Conservation (phyloP, 2,113 vertebrate species). For the Rhinichthys klamathensis region DNA sequence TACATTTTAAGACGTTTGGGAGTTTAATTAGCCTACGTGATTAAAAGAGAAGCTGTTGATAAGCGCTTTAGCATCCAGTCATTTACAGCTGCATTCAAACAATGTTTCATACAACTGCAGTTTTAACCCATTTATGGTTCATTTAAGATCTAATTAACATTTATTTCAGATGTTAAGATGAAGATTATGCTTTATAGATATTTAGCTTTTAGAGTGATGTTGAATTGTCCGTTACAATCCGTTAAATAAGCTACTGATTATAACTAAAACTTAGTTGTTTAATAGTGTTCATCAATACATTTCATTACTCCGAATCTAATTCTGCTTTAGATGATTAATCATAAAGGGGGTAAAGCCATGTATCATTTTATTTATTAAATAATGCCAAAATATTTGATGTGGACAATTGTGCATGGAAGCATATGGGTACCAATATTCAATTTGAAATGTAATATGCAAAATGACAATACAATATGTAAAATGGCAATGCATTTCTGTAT, state of each 20-base stretch:
- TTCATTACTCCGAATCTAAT: background rate
- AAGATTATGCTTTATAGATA: background rate
- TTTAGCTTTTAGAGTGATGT: background rate
- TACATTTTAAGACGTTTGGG: background rate
- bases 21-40: background rate
- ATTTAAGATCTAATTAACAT: background rate
- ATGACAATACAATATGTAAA: too few relatives aligned
- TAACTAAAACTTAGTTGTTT: too few relatives aligned
- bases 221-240: background rate
- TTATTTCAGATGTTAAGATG: background rate
- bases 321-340: background rate
- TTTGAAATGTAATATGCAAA: too few relatives aligned
- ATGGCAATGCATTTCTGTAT: too few relatives aligned
- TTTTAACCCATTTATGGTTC: background rate
- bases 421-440: too few relatives aligned
- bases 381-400: background rate
- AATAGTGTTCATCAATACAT: background rate
- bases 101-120: background rate
- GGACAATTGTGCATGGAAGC: too few relatives aligned
- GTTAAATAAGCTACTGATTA: background rate
- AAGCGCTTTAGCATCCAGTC: conserved; percentile 11
- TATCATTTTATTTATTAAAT: background rate
- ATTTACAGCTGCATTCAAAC: background rate
- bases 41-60: background rate
- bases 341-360: background rate